Percentiles rank a stretch among this genome's conserved stretches.
Evolutionary conservation across 2,888 invertebrate genomes (phyloP).

Genomic region (Drosophila emarginata): DNA sequence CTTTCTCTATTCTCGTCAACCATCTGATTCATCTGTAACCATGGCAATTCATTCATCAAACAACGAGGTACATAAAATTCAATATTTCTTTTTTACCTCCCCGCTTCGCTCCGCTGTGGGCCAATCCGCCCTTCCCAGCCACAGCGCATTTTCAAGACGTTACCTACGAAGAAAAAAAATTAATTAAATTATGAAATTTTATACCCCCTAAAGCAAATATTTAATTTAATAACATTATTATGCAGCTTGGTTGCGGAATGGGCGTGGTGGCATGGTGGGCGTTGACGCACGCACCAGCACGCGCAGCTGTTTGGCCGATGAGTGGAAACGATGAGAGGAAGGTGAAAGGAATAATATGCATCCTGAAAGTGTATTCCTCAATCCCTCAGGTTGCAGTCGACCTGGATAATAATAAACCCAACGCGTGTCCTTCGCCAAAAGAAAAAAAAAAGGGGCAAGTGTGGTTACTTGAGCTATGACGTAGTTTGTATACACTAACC

Average conservation of each 20-base stretch:
- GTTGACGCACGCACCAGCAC: constrained; percentile 42
- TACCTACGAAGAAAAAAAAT: constrained; percentile 52
- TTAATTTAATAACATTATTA: constrained; percentile 78
- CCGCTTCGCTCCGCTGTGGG: neutral
- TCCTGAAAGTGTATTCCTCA: constrained; percentile 36
- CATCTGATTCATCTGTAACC: constrained; percentile 53
- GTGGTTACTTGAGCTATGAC: neutral
- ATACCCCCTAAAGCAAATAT: constrained; percentile 74
- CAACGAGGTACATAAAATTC: constrained; percentile 65
- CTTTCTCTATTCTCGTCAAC: neutral
- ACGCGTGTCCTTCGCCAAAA: constrained; percentile 54
- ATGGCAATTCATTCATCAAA: constrained; percentile 73
- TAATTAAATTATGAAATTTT: constrained; percentile 76
- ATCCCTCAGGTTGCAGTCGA: constrained; percentile 65
- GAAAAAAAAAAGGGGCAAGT: constrained; percentile 8
- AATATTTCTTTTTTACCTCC: constrained; percentile 52
- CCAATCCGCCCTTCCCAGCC: neutral
- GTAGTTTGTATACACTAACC: neutral
- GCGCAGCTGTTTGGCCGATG: constrained; percentile 15
- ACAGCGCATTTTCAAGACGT: constrained; percentile 43
- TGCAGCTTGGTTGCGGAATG: constrained; percentile 51
- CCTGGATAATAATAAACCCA: constrained; percentile 70
- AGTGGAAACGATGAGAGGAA: constrained; percentile 13
- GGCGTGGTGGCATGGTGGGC: constrained; percentile 34
- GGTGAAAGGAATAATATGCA: constrained; percentile 35